Conservation (phyloP, 2,113 vertebrate genomes). For the Martes martes region DNA sequence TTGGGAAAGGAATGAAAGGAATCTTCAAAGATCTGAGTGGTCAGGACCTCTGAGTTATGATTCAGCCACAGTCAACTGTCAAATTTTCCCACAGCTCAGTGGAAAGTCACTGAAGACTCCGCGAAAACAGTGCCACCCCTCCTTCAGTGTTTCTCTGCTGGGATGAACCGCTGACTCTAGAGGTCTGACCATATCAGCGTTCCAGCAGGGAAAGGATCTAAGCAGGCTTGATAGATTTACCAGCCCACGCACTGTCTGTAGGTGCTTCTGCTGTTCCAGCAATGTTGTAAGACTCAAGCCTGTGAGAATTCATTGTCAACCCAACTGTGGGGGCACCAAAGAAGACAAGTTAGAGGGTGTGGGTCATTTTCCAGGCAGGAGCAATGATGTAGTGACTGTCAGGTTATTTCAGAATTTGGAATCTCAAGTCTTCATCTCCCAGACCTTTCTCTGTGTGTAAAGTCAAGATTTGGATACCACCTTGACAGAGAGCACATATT, state of each 20-base stretch:
- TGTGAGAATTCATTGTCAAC: background rate
- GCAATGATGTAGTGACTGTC: background rate
- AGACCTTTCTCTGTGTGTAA: background rate
- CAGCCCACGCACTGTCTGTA: background rate
- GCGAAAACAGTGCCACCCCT: background rate
- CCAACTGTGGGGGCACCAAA: background rate
- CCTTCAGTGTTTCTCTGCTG: background rate
- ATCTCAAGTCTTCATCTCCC: too few species aligned
- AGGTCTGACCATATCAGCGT: background rate
- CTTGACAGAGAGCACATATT: background rate
- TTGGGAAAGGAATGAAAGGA: slow-evolving; percentile 66
- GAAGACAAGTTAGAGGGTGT: background rate
- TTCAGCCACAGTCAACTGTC: slow-evolving; percentile 47
- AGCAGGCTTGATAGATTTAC: background rate
- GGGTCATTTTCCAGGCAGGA: background rate
- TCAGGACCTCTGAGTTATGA: slow-evolving; percentile 67
- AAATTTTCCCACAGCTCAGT: slow-evolving; percentile 69
- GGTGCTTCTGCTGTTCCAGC: background rate
- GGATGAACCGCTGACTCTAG: background rate
- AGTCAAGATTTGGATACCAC: background rate
- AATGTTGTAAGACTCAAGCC: background rate
- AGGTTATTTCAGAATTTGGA: background rate
- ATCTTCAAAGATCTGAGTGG: slow-evolving; percentile 47
- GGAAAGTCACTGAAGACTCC: slow-evolving; percentile 70
- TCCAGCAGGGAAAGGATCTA: background rate